A percentile compares a stretch with the other conserved stretches of the same genome.
These are phyloP conservation scores for Parazoanthus atlanticus DNA, from an alignment of 92 coral and sea anemone species.

Conservation along the genomic window DNA sequence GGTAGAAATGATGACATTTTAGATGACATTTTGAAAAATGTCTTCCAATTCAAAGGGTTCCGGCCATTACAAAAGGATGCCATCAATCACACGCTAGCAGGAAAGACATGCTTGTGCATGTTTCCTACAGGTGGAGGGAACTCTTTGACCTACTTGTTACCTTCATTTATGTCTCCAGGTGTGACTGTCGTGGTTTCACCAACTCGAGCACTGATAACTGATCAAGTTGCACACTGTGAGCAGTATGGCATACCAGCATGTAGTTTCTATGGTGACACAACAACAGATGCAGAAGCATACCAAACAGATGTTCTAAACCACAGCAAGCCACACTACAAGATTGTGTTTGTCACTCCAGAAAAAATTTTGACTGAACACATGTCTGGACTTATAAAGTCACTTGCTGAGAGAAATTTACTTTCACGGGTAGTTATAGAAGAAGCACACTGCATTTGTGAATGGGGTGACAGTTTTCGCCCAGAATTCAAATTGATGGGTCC, in stretches of 20 bases:
- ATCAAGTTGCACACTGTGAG: background rate
- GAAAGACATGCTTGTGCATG: background rate
- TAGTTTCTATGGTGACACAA: background rate
- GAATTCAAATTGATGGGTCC: slow-evolving; percentile 11
- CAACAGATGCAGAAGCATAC: background rate
- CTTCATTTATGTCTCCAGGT: background rate
- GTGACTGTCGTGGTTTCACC: background rate
- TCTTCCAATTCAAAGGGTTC: background rate
- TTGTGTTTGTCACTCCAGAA: slow-evolving; percentile 2
- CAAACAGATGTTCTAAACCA: background rate
- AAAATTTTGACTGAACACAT: background rate
- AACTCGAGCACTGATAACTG: slow-evolving; percentile 1
- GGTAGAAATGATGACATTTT: background rate
- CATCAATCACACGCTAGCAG: background rate
- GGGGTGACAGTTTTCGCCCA: background rate
- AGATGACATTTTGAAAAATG: background rate
- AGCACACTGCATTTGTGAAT: slow-evolving; percentile 4
- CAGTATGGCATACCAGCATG: slow-evolving; percentile 4
- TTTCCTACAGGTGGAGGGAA: slow-evolving; percentile 8
- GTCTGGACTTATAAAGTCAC: background rate
- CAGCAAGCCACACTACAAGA: background rate
- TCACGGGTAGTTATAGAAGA: background rate
- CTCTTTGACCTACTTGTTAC: background rate
- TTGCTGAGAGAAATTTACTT: background rate
- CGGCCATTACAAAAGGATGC: background rate